A percentile compares a stretch with the other conserved stretches of the same genome.
Evolutionary conservation across 2,888 invertebrate species (phyloP).

Genomic region (Chelonus formosanus): DNA sequence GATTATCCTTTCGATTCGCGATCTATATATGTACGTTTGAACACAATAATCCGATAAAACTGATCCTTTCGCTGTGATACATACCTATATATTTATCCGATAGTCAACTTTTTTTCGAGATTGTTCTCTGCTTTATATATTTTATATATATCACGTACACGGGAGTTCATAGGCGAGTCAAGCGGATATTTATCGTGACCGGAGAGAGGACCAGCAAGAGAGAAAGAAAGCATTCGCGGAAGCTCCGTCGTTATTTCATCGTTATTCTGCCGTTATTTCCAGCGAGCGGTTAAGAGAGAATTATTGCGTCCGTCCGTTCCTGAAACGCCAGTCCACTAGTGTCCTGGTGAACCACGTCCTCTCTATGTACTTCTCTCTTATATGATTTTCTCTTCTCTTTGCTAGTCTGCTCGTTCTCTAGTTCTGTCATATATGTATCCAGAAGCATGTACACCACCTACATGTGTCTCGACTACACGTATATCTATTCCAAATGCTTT

Average conservation of each 20-base stretch:
- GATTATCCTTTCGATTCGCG: not conserved
- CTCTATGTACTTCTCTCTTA: not conserved
- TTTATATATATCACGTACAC: constrained; percentile 12
- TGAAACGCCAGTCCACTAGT: constrained; percentile 30
- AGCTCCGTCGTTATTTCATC: constrained; percentile 55
- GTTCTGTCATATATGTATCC: not conserved
- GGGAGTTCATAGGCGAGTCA: constrained; percentile 28
- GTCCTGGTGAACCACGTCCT: constrained; percentile 25
- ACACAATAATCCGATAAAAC: not conserved
- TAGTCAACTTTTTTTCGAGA: too few species aligned
- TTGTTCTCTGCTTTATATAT: not conserved
- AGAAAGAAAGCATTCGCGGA: constrained; percentile 38
- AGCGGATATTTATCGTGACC: constrained; percentile 26
- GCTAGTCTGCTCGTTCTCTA: constrained; percentile 1
- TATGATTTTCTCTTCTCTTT: constrained; percentile 19
- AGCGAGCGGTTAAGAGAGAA: constrained; percentile 52
- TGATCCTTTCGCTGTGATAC: not conserved
- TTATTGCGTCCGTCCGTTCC: constrained; percentile 48
- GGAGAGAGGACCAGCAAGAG: constrained; percentile 19
- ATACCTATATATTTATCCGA: constrained; percentile 5
- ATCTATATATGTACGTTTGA: not conserved
- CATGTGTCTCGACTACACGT: constrained; percentile 1
- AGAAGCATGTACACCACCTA: not conserved
- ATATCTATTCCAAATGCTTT: constrained; percentile 1
- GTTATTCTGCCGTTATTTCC: constrained; percentile 53